Conservation (phyloP, 2,888 invertebrate genomes). For the Mimachlamys varia region DNA sequence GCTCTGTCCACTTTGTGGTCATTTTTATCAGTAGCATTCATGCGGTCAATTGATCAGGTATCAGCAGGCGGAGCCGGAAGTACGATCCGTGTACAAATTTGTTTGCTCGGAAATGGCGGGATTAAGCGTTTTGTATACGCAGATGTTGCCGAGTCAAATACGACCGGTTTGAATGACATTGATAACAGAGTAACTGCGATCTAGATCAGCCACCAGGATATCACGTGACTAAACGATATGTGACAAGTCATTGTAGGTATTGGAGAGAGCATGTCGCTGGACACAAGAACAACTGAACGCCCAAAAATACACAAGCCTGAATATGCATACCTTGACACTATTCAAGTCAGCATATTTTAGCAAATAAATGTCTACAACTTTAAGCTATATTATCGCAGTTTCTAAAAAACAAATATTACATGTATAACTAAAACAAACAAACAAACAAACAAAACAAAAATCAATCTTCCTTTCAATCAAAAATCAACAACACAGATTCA, state of each 20-base stretch:
- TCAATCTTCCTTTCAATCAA: no score
- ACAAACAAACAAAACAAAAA: no score
- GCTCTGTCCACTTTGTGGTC: neutral
- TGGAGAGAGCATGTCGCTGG: neutral
- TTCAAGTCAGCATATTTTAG: no score
- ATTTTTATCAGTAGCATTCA: neutral
- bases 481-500: no score
- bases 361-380: no score
- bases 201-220: neutral
- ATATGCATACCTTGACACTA: neutral
- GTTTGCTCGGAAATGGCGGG: constrained; percentile 7
- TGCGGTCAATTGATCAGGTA: constrained; percentile 5
- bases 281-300: neutral
- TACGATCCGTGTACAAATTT: neutral
- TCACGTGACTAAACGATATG: neutral
- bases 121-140: constrained; percentile 22
- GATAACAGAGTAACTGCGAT: neutral
- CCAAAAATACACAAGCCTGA: neutral
- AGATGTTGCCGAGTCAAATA: neutral
- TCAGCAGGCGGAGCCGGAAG: neutral
- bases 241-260: neutral
- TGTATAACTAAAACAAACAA: no score
- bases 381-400: no score
- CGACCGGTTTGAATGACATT: neutral
- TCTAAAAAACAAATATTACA: no score